Base-by-base conservation (phyloP, 92 coral and sea anemone genomes). In the Phenganax marumi region DNA sequence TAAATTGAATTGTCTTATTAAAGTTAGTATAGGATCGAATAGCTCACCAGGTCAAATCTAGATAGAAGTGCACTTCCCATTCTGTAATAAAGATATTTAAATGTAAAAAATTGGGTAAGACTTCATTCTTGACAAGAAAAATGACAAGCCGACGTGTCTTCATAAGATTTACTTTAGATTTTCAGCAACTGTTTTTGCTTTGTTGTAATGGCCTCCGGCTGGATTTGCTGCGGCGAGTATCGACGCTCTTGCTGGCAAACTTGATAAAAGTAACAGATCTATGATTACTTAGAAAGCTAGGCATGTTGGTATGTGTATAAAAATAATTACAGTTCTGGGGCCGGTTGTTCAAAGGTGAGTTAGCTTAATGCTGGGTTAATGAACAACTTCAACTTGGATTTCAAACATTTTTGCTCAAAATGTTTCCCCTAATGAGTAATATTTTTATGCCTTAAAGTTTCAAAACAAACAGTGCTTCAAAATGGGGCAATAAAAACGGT, bases 11-110 rank as follows among this genome's bases (percentile, higher is more conserved):
- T 13, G 50, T 48, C 46, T 23, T 22, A 22, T 50, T 8, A 49
- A 56, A 60, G 26, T 33, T 33, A 33, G 43, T 50, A 57, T 7
- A 10, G 3, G 18, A 72, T 23, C 13, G 43, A 0, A 18, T 39
- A 18, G 83, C 94, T 89, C 80, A 95, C 98, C 89, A 95, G 88
- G 73, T 95, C 98, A 83, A 95, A 92, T 68, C 98, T 89, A 10
- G 98, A 95, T 50, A 95, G 83, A 12, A 95, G 87, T 16, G 98
- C 98, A 76, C 98, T 95, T 10, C 98, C 98, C 98, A 95, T 92
- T 88, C 98, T 95, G 43, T 33, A 33, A 76, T 6, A 75, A 75
- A 86, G 52, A 50, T 58, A 10, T 52, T 57, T 71, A 75, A 2
- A 50, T 47, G 12, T 71, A 65, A 46, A 16, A 10, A 12, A 8